phyloP scores from a whole-genome alignment of 2,888 invertebrate genomes.

The Hipparchia sbordonii region DNA sequence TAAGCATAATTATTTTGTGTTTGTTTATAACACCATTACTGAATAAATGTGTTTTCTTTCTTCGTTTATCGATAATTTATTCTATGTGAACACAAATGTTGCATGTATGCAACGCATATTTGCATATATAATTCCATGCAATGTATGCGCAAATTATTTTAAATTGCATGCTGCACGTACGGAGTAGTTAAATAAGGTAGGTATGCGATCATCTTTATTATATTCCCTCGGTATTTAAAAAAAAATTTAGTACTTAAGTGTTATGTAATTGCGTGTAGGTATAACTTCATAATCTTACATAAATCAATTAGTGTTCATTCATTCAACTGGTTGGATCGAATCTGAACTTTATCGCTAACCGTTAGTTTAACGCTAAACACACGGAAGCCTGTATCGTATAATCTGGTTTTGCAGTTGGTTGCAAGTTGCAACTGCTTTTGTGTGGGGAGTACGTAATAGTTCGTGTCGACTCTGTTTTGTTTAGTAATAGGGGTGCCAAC shows the following conservation, averaged over 20 bases:
- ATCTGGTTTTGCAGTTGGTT: not conserved
- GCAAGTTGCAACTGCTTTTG: too few species aligned
- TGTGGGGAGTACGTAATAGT: too few species aligned
- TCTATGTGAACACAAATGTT: too few species aligned
- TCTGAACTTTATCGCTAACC: slow-evolving; percentile 22
- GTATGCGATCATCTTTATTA: slow-evolving; percentile 7
- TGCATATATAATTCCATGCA: too few species aligned
- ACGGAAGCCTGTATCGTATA: not conserved
- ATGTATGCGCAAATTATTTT: too few species aligned
- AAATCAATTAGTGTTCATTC: slow-evolving; percentile 22
- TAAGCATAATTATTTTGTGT: too few species aligned
- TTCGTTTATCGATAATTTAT: too few species aligned
- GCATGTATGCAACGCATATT: too few species aligned
- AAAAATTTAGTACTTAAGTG: not conserved
- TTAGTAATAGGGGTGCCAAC: too few species aligned
- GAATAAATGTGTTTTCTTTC: too few species aligned
- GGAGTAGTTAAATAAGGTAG: not conserved
- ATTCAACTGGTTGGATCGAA: slow-evolving; percentile 23
- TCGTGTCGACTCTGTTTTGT: too few species aligned
- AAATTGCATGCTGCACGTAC: not conserved
- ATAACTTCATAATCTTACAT: not conserved
- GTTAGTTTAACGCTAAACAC: not conserved
- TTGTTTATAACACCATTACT: too few species aligned
- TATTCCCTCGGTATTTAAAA: not conserved
- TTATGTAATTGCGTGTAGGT: slow-evolving; percentile 14